These are phyloP conservation scores for Agapornis roseicollis DNA, from an alignment of 2,113 vertebrate genomes.

Conservation along the genomic window DNA sequence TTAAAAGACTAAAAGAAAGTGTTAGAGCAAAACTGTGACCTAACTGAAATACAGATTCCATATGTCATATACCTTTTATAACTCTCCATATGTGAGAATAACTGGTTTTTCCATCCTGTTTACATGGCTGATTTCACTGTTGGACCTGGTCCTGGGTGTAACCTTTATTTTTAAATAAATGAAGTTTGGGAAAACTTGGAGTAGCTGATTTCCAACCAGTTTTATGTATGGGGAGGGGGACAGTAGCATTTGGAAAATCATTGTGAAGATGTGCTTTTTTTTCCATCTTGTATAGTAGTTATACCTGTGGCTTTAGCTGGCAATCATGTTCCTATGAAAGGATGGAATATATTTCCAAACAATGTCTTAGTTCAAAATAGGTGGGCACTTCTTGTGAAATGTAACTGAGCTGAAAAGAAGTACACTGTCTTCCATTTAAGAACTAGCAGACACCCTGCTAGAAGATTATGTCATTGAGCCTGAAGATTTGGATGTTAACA, in stretches of 20 bases:
- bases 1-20: slow-evolving; percentile 33
- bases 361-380: slow-evolving; percentile 43
- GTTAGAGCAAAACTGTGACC: slow-evolving; percentile 9
- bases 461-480: slow-evolving; percentile 23
- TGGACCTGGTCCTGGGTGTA: slow-evolving; percentile 54
- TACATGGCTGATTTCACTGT: slow-evolving; percentile 59
- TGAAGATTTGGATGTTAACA: not conserved
- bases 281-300: not conserved
- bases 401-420: slow-evolving; percentile 5
- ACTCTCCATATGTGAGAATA: slow-evolving; percentile 15
- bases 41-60: slow-evolving; percentile 22
- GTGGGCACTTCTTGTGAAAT: slow-evolving; percentile 13
- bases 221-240: not conserved
- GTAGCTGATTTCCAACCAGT: not conserved
- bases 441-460: slow-evolving; percentile 28
- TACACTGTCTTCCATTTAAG: slow-evolving; percentile 12
- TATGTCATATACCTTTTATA: slow-evolving; percentile 38
- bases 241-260: not conserved
- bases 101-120: slow-evolving; percentile 51
- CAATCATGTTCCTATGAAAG: not conserved
- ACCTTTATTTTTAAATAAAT: slow-evolving; percentile 50
- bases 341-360: slow-evolving; percentile 32
- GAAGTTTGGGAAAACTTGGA: slow-evolving; percentile 16
- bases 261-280: not conserved
- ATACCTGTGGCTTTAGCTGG: not conserved